phyloP scores from a whole-genome alignment of 1,140 invertebrate genomes.

The Anastatus disparis region DNA sequence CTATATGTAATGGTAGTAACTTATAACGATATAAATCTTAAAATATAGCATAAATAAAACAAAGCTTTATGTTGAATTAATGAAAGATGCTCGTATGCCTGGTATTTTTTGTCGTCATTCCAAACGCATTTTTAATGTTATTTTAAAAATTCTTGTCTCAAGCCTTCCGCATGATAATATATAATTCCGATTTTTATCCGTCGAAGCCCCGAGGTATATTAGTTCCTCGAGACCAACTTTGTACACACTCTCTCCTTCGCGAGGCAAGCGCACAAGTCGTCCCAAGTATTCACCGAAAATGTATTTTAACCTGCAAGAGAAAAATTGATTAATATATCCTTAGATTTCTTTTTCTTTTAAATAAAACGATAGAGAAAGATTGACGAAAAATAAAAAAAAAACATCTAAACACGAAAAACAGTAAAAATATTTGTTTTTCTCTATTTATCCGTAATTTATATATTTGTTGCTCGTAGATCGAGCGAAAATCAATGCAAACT shows the following conservation, averaged over 20 bases:
- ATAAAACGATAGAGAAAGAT: constrained; percentile 6
- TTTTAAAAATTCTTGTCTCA: constrained; percentile 33
- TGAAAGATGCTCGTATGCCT: constrained; percentile 4
- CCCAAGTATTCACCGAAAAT: constrained; percentile 41
- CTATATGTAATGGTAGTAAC: too few species aligned
- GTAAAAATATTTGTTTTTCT: constrained; percentile 11
- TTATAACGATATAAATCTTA: constrained; percentile 25
- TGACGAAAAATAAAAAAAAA: background rate
- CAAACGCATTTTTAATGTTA: constrained; percentile 52
- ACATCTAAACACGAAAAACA: constrained; percentile 12
- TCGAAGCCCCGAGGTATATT: constrained; percentile 4
- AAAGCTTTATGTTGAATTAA: background rate
- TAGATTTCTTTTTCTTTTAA: constrained; percentile 6
- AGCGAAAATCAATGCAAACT: constrained; percentile 30
- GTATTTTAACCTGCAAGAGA: constrained; percentile 41
- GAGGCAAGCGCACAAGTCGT: constrained; percentile 39
- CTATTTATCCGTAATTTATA: constrained; percentile 8
- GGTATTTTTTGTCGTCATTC: constrained; percentile 47
- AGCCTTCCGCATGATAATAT: constrained; percentile 26
- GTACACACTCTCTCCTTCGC: constrained; percentile 29
- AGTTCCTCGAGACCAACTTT: constrained; percentile 31
- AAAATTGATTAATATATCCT: constrained; percentile 23
- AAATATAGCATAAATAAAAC: constrained; percentile 19
- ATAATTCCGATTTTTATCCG: constrained; percentile 11
- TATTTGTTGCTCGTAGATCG: constrained; percentile 43